A percentile compares a stretch with the other conserved stretches of the same genome.
These are phyloP conservation scores for Drosophila truncata DNA, from an alignment of 1,140 invertebrate species.

Conservation along the genomic window DNA sequence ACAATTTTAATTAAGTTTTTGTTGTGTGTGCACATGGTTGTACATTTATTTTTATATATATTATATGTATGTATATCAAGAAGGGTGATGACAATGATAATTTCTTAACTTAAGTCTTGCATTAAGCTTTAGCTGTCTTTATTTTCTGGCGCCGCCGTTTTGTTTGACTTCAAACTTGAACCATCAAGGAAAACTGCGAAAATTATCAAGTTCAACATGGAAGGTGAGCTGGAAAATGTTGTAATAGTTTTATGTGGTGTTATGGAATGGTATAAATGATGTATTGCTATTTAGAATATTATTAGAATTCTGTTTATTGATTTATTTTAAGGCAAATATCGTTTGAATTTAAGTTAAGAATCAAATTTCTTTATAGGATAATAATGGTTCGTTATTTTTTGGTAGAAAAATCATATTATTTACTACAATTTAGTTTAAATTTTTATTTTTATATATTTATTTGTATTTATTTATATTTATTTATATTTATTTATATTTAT, in stretches of 20 bases:
- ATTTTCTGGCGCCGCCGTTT: slow-evolving; percentile 4
- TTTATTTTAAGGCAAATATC: not conserved
- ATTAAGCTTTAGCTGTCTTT: slow-evolving; percentile 6
- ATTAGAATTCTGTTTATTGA: not conserved
- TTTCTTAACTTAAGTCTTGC: slow-evolving; percentile 33
- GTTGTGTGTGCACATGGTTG: slow-evolving; percentile 27
- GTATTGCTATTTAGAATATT: not conserved
- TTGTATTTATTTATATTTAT: not conserved
- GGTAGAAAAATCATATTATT: not conserved
- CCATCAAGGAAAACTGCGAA: slow-evolving; percentile 30
- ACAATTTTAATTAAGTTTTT: slow-evolving; percentile 79
- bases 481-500: not conserved
- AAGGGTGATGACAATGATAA: slow-evolving; percentile 45
- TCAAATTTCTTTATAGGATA: not conserved
- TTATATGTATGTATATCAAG: slow-evolving; percentile 22
- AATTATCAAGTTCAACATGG: slow-evolving; percentile 36
- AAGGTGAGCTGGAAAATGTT: slow-evolving; percentile 4
- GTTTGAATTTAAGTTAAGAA: not conserved
- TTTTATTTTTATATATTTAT: no score
- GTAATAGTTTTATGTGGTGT: not conserved
- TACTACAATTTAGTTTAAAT: no score
- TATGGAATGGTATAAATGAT: not conserved
- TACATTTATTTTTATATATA: slow-evolving; percentile 33
- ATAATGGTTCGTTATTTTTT: not conserved
- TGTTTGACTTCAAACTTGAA: slow-evolving; percentile 40